phyloP scores from a whole-genome alignment of 2,888 invertebrate genomes.

The Nineta flava region DNA sequence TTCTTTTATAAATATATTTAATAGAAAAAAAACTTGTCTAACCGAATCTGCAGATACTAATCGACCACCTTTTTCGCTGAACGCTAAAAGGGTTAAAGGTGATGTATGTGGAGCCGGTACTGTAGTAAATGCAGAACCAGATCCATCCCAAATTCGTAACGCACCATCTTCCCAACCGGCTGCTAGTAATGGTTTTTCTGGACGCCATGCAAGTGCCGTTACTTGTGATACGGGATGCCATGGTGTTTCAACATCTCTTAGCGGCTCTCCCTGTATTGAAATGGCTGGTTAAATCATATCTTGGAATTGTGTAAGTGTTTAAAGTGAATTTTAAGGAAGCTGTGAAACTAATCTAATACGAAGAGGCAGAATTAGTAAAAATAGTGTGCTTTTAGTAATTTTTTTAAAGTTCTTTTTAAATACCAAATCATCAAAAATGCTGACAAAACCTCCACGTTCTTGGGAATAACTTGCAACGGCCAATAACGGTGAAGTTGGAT shows the following conservation, averaged over 20 bases:
- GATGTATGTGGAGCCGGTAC: conserved; percentile 52
- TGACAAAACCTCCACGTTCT: conserved; percentile 76
- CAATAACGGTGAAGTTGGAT: conserved; percentile 58
- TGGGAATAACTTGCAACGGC: conserved; percentile 79
- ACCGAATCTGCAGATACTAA: conserved; percentile 76
- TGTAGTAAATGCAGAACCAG: conserved; percentile 43
- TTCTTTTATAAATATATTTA: background rate
- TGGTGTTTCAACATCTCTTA: conserved; percentile 61
- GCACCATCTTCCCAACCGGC: conserved; percentile 91
- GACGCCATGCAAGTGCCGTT: conserved; percentile 79
- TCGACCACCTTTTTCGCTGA: conserved; percentile 69
- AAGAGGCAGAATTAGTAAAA: too few species aligned
- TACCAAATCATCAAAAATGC: conserved; percentile 75
- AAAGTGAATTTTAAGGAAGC: too few species aligned
- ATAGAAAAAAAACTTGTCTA: conserved; percentile 7
- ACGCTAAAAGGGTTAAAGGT: conserved; percentile 45
- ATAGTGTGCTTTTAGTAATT: too few species aligned
- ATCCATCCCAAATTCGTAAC: conserved; percentile 67
- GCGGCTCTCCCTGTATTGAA: conserved; percentile 47
- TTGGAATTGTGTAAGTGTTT: too few species aligned
- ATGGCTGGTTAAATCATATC: background rate
- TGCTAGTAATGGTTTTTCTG: conserved; percentile 60
- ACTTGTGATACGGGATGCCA: conserved; percentile 63
- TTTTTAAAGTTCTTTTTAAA: conserved; percentile 18
- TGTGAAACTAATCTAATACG: too few species aligned